Conservation (phyloP, 2,113 vertebrate species). For the Salvelinus namaycush region DNA sequence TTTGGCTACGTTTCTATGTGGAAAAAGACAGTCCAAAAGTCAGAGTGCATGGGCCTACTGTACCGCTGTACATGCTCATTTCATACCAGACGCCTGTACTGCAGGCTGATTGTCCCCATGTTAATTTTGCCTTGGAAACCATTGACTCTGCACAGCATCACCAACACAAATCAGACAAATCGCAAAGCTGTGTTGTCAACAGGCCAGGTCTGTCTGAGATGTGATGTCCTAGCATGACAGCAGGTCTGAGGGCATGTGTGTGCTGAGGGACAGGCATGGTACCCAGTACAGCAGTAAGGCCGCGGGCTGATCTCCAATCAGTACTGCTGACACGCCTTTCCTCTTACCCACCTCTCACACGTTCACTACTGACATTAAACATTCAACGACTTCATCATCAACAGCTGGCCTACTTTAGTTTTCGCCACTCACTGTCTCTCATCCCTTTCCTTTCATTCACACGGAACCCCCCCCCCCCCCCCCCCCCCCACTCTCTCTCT, state of each 20-base stretch:
- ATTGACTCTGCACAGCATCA: constrained; percentile 25
- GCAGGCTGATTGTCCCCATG: not conserved
- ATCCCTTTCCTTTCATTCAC: constrained; percentile 28
- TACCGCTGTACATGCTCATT: too few relatives aligned
- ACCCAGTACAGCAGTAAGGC: constrained; percentile 46
- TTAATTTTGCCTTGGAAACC: constrained; percentile 3
- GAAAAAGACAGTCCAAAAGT: too few relatives aligned
- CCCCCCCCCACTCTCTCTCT: not conserved
- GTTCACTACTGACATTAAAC: constrained; percentile 41
- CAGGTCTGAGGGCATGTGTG: constrained; percentile 51
- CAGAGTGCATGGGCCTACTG: too few relatives aligned
- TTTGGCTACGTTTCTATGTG: too few relatives aligned
- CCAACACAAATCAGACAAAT: constrained; percentile 9
- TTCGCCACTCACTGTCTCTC: constrained; percentile 29
- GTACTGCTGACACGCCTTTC: constrained; percentile 27
- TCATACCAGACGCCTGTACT: not conserved
- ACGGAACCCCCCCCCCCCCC: not conserved
- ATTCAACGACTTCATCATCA: constrained; percentile 36
- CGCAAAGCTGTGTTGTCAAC: constrained; percentile 35
- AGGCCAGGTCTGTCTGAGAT: constrained; percentile 48
- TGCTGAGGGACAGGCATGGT: constrained; percentile 67
- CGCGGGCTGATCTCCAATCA: constrained; percentile 51
- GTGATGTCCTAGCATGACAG: constrained; percentile 60
- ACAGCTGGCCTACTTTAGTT: constrained; percentile 57
- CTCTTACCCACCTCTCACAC: constrained; percentile 34